A percentile compares a stretch with the other conserved stretches of the same genome.
phyloP scores from a whole-genome alignment of 2,888 invertebrate genomes.

The Cantharis flavilabris region DNA sequence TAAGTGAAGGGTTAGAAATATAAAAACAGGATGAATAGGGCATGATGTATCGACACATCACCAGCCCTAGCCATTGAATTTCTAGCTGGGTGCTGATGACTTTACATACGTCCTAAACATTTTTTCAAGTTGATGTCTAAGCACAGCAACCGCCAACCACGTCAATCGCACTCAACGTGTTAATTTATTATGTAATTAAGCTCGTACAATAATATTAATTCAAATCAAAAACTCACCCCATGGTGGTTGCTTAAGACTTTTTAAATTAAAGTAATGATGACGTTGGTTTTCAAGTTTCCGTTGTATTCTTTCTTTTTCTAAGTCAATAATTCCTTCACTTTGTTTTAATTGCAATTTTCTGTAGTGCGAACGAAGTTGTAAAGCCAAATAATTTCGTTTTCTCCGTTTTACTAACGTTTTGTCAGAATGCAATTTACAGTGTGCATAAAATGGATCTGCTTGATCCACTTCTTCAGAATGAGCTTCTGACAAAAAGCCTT shows the following conservation, averaged over 20 bases:
- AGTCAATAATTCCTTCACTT: constrained; percentile 65
- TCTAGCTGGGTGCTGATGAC: too few species aligned
- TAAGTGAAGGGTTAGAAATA: too few species aligned
- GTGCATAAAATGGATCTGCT: constrained; percentile 96
- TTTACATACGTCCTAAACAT: too few species aligned
- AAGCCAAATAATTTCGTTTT: constrained; percentile 82
- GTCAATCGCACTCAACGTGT: too few species aligned
- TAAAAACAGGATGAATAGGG: too few species aligned
- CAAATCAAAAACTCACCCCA: constrained; percentile 70
- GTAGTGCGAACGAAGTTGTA: constrained; percentile 79
- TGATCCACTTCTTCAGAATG: constrained; percentile 88
- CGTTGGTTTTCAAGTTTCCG: constrained; percentile 84
- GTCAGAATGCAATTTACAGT: constrained; percentile 94
- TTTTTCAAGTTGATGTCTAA: too few species aligned
- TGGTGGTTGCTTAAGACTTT: constrained; percentile 74
- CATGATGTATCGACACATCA: too few species aligned
- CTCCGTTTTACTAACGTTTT: constrained; percentile 81
- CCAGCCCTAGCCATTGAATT: too few species aligned
- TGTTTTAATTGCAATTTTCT: constrained; percentile 64
- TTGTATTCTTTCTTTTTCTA: constrained; percentile 76
- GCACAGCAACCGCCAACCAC: too few species aligned
- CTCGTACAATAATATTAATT: not conserved
- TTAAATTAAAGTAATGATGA: constrained; percentile 78
- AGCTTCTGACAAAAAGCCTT: constrained; percentile 90
- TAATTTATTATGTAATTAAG: too few species aligned